A percentile compares a stretch with the other conserved stretches of the same genome.
Conservation (phyloP, 2,113 vertebrate species). For the Morone chrysops region DNA sequence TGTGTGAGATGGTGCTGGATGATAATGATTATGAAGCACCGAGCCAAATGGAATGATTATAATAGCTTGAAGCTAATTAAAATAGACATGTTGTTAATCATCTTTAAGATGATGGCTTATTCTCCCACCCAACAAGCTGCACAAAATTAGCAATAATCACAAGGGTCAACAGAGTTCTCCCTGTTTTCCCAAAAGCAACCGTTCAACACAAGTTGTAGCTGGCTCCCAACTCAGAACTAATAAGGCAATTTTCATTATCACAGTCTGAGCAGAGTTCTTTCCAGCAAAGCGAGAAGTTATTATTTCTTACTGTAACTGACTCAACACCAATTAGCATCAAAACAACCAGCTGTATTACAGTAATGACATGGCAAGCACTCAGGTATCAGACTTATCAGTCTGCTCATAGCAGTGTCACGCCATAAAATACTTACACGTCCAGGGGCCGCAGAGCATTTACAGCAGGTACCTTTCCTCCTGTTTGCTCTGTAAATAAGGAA, state of each 20-base stretch:
- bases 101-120: conserved; percentile 59
- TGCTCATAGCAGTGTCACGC: conserved; percentile 48
- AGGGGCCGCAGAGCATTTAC: conserved; percentile 55
- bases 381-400: conserved; percentile 63
- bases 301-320: conserved; percentile 75
- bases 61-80: conserved; percentile 59
- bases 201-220: conserved; percentile 65
- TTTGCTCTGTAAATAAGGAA: conserved; percentile 65
- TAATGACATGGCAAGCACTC: conserved; percentile 65
- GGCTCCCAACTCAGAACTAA: conserved; percentile 55
- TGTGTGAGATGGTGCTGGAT: conserved; percentile 21
- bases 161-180: conserved; percentile 69
- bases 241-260: conserved; percentile 56
- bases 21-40: conserved; percentile 40
- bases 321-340: conserved; percentile 67
- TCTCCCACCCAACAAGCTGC: conserved; percentile 59
- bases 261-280: conserved; percentile 37
- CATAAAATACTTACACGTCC: conserved; percentile 64
- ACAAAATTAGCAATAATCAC: conserved; percentile 68
- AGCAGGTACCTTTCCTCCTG: conserved; percentile 54
- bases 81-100: conserved; percentile 69
- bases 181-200: conserved; percentile 60
- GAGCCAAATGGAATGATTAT: conserved; percentile 19
- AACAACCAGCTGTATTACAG: conserved; percentile 67
- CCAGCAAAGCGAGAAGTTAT: conserved; percentile 64